These are phyloP conservation scores for Halcyon malimbica DNA, from an alignment of 2,113 vertebrate species.

Conservation along the genomic window DNA sequence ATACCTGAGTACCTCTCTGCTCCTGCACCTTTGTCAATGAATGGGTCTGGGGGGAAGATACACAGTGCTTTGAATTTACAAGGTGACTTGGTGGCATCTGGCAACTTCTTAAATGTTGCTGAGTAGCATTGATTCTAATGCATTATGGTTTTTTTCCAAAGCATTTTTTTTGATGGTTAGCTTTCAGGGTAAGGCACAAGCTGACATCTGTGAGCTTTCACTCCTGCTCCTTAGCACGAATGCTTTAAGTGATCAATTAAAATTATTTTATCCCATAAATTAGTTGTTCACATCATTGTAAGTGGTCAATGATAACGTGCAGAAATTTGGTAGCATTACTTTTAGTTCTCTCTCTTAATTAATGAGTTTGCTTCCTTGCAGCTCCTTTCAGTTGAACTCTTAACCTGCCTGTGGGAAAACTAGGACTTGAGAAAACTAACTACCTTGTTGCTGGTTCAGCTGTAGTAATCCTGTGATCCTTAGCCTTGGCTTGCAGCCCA, in stretches of 20 bases:
- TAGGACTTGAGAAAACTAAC: neutral
- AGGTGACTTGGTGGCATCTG: neutral
- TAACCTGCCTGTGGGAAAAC: neutral
- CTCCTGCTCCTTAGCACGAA: neutral
- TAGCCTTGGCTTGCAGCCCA: neutral
- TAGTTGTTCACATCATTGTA: neutral
- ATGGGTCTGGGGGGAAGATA: neutral
- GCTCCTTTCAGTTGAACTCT: neutral
- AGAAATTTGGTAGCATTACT: neutral
- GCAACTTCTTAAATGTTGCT: neutral
- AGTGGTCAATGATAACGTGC: neutral
- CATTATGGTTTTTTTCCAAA: neutral
- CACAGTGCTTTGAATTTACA: neutral
- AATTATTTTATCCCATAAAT: neutral
- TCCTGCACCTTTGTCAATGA: neutral
- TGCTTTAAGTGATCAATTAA: neutral
- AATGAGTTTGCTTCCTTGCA: neutral
- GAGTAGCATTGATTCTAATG: neutral
- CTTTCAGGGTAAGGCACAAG: neutral
- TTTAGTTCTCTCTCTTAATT: neutral
- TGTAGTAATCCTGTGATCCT: slow-evolving; percentile 1
- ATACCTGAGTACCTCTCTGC: neutral
- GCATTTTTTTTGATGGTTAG: neutral
- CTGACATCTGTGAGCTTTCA: neutral
- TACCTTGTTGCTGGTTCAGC: neutral